phyloP scores from a whole-genome alignment of 2,113 vertebrate species.

The Hemiprocne comata region DNA sequence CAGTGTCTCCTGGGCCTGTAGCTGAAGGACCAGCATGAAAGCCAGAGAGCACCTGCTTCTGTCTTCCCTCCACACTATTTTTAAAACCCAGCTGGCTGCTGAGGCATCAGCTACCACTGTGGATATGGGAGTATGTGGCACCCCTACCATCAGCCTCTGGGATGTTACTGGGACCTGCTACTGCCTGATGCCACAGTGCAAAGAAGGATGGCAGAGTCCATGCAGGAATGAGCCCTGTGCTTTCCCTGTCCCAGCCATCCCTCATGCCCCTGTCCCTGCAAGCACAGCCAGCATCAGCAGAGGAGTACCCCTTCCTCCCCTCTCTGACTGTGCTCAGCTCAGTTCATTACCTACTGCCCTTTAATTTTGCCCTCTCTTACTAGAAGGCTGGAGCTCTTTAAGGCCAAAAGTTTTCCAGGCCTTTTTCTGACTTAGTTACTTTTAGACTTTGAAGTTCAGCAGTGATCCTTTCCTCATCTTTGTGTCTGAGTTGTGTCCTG shows the following conservation, averaged over 20 bases:
- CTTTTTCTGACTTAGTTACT: neutral
- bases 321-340: neutral
- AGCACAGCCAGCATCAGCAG: neutral
- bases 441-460: neutral
- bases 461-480: neutral
- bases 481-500: neutral
- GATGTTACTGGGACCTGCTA: neutral
- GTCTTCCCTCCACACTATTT: neutral
- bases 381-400: neutral
- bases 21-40: neutral
- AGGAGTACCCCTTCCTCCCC: neutral
- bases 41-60: neutral
- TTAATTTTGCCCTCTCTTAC: neutral
- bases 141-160: neutral
- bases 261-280: neutral
- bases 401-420: neutral
- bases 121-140: neutral
- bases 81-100: neutral
- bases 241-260: neutral
- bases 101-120: neutral
- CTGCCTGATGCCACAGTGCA: neutral
- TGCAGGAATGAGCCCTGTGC: accelerated
- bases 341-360: neutral
- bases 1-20: neutral
- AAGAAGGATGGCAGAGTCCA: neutral